Base-by-base conservation (phyloP, 2,797 vertebrate species). In the Sebastes goodei region DNA sequence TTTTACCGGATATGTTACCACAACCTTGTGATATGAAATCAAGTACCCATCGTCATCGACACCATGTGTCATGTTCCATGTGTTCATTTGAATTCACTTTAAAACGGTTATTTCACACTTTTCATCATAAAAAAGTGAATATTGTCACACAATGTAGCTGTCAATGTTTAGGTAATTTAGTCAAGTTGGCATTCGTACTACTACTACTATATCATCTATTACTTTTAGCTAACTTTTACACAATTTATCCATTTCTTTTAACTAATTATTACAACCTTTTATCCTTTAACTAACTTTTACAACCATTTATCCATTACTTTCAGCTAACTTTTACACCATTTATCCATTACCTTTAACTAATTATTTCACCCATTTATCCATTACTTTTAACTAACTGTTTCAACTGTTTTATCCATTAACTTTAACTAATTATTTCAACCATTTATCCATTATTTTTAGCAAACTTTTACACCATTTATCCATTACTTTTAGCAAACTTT, bases 141-240 rank as follows among this genome's bases (percentile, higher is more conserved):
- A 38, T 27, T 20, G 17, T 70, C 32, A 33, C 6, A 9, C 20
- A 20, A 8, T 70, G n/a, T 1, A 53, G 5, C 9, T 12, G 14
- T 25, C n/a, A 25, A 6, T 35, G 5, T 25, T 70, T 25, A 7
- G 10, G 25, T 29, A 0, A 42, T 64, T 64, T 64, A 5, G 30
- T 6, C 5, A 10, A 23, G 30, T 33, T 12, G 52, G 49, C 3
- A 17, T 3, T 15, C 0, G 3, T 27, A 29, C 38, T 20, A 25
- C 1, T 15, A 35, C 0, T 35, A 0, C 11, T 10, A 4, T 17
- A 5, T 29, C n/a, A 32, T 27, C 55, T 1, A 25, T 14, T 25
- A 21, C 33, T 56, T 35, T 35, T 35, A 35, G 4, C 1, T 11
- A 35, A 11, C 33, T 35, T 35, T 35, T 35, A 11, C 9, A 35